Conservation (phyloP, 2,797 vertebrate species). For the Borostomias antarcticus region DNA sequence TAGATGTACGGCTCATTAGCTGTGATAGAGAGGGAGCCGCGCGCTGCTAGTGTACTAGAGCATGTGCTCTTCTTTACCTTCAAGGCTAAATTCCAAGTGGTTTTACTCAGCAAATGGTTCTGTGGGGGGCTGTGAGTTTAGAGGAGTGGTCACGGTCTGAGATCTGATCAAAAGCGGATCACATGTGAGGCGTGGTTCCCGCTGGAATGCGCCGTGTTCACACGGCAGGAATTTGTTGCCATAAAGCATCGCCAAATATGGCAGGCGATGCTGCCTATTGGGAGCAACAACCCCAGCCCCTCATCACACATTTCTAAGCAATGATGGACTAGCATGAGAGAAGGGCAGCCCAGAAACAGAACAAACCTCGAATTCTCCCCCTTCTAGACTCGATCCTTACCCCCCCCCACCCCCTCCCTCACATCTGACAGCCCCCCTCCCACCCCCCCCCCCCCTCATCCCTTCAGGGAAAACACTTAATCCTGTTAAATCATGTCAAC, state of each 20-base stretch:
- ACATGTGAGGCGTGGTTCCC: slow-evolving; percentile 11
- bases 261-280: neutral
- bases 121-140: neutral
- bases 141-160: neutral
- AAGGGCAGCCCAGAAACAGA: neutral
- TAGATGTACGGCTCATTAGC: neutral
- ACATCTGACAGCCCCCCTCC: neutral
- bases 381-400: neutral
- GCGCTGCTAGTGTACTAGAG: no score
- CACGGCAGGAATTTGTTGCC: slow-evolving; percentile 13
- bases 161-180: neutral
- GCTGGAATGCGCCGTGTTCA: slow-evolving; percentile 13
- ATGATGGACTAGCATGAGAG: neutral
- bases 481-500: slow-evolving; percentile 26
- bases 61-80: no score
- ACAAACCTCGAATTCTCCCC: neutral
- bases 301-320: slow-evolving; percentile 10
- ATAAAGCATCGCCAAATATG: slow-evolving; percentile 10
- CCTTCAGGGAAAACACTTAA: slow-evolving; percentile 14
- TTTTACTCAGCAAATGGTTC: neutral
- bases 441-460: neutral
- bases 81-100: neutral
- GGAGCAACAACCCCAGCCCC: neutral
- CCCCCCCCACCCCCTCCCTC: neutral
- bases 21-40: no score